These are phyloP conservation scores for Paracyclopina nana DNA, from an alignment of 1,140 invertebrate genomes.

Conservation along the genomic window DNA sequence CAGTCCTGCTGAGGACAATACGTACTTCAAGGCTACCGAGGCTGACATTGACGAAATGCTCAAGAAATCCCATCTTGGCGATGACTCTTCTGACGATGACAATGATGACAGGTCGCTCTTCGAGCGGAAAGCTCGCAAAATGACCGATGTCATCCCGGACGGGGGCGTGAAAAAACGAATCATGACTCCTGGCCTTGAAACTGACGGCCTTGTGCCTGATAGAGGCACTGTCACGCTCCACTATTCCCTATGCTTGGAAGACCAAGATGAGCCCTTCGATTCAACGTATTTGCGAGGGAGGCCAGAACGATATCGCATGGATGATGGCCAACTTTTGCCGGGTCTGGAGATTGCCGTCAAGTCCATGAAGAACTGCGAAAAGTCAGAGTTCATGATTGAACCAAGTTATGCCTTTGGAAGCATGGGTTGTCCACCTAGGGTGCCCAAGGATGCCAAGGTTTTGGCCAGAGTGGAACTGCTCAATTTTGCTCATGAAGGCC, in stretches of 20 bases:
- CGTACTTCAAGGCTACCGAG: too few species aligned
- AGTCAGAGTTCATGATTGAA: constrained; percentile 6
- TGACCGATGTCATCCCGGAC: too few species aligned
- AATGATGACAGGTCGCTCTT: too few species aligned
- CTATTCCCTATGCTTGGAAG: constrained; percentile 6
- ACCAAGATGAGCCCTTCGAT: constrained; percentile 5
- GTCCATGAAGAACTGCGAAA: constrained; percentile 5
- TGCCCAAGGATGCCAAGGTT: not conserved
- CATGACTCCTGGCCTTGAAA: too few species aligned
- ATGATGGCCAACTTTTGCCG: not conserved
- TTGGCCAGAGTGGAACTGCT: not conserved
- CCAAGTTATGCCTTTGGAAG: constrained; percentile 2
- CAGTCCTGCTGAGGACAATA: too few species aligned
- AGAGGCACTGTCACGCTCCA: not conserved
- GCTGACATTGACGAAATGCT: too few species aligned
- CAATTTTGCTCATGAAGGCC: not conserved
- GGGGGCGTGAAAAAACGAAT: too few species aligned
- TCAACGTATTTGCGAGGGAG: not conserved
- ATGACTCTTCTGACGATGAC: too few species aligned
- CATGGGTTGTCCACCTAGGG: constrained; percentile 5
- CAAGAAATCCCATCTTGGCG: too few species aligned
- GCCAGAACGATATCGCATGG: not conserved
- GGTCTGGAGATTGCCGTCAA: constrained; percentile 2
- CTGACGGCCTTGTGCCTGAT: too few species aligned
- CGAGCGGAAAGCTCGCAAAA: too few species aligned